phyloP scores from a whole-genome alignment of 1,140 invertebrate genomes.

The Drosophila sp. region DNA sequence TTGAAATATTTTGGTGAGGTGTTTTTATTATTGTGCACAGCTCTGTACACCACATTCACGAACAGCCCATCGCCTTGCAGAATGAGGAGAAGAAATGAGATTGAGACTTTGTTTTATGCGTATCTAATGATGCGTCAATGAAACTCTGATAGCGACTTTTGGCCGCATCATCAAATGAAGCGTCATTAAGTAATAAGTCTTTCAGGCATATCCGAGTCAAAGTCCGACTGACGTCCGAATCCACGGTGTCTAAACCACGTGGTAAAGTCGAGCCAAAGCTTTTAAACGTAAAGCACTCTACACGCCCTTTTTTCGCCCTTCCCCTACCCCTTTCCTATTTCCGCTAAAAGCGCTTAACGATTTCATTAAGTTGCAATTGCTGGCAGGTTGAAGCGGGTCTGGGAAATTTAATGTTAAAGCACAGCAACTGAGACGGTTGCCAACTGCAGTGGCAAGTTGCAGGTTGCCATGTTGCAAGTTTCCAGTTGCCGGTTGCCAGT shows the following conservation, averaged over 20 bases:
- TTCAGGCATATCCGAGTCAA: constrained; percentile 37
- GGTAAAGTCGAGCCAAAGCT: constrained; percentile 63
- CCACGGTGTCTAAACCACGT: constrained; percentile 1
- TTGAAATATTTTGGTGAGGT: no score
- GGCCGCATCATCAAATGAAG: constrained; percentile 64
- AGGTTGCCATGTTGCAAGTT: constrained; percentile 16
- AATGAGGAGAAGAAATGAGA: neutral
- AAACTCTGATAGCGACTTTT: constrained; percentile 32
- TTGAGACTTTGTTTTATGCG: constrained; percentile 48
- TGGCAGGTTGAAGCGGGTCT: neutral
- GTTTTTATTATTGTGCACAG: no score
- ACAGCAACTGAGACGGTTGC: constrained; percentile 19
- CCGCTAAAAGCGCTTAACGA: constrained; percentile 60
- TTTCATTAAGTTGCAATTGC: constrained; percentile 59
- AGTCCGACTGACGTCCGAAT: neutral
- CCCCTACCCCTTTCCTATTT: neutral
- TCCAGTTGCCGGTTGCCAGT: neutral
- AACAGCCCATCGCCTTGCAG: neutral
- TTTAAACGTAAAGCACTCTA: constrained; percentile 52
- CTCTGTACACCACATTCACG: constrained; percentile 7
- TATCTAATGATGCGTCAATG: constrained; percentile 73
- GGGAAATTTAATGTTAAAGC: constrained; percentile 53
- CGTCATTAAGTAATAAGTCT: constrained; percentile 81
- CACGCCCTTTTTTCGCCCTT: neutral
- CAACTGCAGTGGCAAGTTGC: constrained; percentile 10